These are phyloP conservation scores for Acronicta aceris DNA, from an alignment of 2,888 invertebrate species.

Conservation along the genomic window DNA sequence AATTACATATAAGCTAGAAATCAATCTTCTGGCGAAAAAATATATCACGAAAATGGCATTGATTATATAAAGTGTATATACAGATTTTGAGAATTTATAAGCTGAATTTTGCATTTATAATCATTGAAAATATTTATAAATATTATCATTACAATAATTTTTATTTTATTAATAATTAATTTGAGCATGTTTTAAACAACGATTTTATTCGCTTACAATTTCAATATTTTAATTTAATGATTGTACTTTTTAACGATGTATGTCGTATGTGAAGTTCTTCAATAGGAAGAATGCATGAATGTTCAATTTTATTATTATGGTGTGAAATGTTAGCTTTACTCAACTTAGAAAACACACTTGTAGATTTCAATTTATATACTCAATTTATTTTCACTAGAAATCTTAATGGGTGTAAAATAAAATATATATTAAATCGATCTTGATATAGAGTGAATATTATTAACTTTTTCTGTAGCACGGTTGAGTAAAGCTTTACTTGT, in stretches of 20 bases:
- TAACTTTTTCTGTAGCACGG: slow-evolving; percentile 23
- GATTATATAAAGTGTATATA: slow-evolving; percentile 55
- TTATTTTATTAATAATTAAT: slow-evolving; percentile 64
- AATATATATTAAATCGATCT: slow-evolving; percentile 18
- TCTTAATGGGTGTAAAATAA: not conserved
- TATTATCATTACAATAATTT: slow-evolving; percentile 55
- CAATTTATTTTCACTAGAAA: not conserved
- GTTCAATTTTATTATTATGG: slow-evolving; percentile 61
- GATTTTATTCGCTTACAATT: slow-evolving; percentile 79
- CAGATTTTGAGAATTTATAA: slow-evolving; percentile 52
- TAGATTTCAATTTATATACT: slow-evolving; percentile 11
- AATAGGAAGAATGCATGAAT: slow-evolving; percentile 69
- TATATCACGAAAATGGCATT: slow-evolving; percentile 10
- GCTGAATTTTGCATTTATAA: slow-evolving; percentile 80
- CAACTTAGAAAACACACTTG: slow-evolving; percentile 38
- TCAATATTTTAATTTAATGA: slow-evolving; percentile 79
- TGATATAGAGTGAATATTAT: slow-evolving; percentile 15
- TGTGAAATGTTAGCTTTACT: slow-evolving; percentile 52
- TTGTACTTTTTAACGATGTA: slow-evolving; percentile 66
- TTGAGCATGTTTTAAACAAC: slow-evolving; percentile 76
- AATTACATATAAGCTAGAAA: slow-evolving; percentile 6
- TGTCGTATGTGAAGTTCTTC: slow-evolving; percentile 55
- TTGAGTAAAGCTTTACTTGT: slow-evolving; percentile 59
- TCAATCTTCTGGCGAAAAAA: not conserved
- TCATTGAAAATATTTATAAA: slow-evolving; percentile 68